Evolutionary conservation across 2,888 invertebrate species (phyloP).

Genomic region (Choristoneura rosaceana): DNA sequence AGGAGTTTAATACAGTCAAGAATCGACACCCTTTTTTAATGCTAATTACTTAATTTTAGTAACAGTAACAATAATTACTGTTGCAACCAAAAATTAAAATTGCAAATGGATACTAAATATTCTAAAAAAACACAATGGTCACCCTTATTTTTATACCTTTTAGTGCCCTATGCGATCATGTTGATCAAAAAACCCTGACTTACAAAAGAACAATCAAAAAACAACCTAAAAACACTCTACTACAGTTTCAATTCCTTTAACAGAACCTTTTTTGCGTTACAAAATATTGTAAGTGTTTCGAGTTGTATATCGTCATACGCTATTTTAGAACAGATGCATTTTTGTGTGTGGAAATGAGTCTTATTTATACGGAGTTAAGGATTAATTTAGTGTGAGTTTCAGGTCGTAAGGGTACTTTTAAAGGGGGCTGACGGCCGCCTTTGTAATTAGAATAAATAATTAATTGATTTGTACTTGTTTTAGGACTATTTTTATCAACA

Average conservation of each 20-base stretch:
- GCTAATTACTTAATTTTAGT: not conserved
- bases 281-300: not conserved
- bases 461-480: constrained; percentile 49
- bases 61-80: not conserved
- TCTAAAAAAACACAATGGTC: not conserved
- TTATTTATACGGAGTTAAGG: constrained; percentile 2
- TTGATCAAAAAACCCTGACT: constrained; percentile 7
- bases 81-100: not conserved
- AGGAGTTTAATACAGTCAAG: no score
- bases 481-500: not conserved
- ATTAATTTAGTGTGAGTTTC: not conserved
- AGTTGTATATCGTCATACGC: not conserved
- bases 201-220: not conserved
- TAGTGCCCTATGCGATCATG: constrained; percentile 2
- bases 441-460: constrained; percentile 49
- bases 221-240: not conserved
- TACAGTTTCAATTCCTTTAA: not conserved
- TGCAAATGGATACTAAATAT: not conserved
- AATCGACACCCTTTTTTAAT: not conserved
- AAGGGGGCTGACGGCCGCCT: constrained; percentile 27
- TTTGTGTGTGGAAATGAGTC: not conserved
- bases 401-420: constrained; percentile 9
- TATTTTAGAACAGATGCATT: not conserved
- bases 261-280: not conserved
- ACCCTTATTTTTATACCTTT: constrained; percentile 1